Evolutionary conservation across 2,113 vertebrate species (phyloP).

Genomic region (Eclectus roratus): DNA sequence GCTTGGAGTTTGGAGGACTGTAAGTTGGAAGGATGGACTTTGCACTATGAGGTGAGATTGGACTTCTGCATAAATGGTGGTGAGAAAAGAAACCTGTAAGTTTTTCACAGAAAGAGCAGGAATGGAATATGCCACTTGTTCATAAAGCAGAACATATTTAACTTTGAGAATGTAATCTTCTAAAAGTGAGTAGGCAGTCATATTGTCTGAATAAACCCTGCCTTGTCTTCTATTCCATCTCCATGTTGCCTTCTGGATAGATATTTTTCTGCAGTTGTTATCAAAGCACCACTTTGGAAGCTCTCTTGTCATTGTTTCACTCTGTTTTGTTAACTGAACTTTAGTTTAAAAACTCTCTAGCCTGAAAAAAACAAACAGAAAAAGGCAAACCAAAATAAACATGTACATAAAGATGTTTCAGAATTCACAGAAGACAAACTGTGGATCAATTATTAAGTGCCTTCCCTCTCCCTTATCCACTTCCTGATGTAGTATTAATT

Average conservation of each 20-base stretch:
- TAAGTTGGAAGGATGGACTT: background rate
- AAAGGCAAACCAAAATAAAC: background rate
- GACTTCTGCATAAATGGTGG: background rate
- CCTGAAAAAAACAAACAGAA: background rate
- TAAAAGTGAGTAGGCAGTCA: background rate
- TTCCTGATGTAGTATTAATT: slow-evolving; percentile 43
- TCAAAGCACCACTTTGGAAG: background rate
- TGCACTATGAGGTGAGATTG: background rate
- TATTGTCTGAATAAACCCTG: background rate
- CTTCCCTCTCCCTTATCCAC: background rate
- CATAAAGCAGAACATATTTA: background rate
- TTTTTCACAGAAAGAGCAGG: background rate
- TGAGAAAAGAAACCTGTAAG: background rate
- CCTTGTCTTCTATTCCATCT: background rate
- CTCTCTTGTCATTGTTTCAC: background rate
- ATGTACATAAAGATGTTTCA: background rate
- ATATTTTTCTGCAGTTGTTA: background rate
- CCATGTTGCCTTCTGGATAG: background rate
- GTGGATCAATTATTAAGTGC: slow-evolving; percentile 31
- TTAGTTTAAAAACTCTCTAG: background rate
- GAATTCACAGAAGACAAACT: background rate
- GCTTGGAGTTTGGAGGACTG: background rate
- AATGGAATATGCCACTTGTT: background rate
- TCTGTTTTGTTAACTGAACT: background rate
- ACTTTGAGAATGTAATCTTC: background rate